These are phyloP conservation scores for Brachymystax lenok DNA, from an alignment of 2,797 vertebrate genomes.

Conservation along the genomic window DNA sequence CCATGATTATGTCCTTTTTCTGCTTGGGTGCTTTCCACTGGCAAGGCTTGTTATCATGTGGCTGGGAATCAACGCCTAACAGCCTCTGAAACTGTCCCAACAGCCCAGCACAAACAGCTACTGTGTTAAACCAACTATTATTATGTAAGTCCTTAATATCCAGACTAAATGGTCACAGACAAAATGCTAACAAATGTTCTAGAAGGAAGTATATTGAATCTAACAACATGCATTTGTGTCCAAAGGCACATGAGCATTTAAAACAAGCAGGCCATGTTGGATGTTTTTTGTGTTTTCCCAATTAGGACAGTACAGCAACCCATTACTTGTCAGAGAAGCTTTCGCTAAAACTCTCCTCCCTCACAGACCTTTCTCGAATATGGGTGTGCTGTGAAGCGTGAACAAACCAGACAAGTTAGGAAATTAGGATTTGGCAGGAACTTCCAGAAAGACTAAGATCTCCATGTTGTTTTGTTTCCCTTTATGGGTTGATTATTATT, in stretches of 20 bases:
- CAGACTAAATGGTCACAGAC: background rate
- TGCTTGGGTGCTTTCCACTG: conserved; percentile 4
- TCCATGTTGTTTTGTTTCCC: background rate
- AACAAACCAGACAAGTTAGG: background rate
- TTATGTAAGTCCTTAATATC: background rate
- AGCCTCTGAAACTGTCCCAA: conserved; percentile 1
- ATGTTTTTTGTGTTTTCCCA: background rate
- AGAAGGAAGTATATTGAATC: background rate
- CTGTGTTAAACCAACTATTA: background rate
- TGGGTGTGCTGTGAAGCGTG: background rate
- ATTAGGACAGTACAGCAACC: too few species aligned
- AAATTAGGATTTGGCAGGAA: background rate
- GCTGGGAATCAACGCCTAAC: conserved; percentile 17
- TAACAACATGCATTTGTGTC: background rate
- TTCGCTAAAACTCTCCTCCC: too few species aligned
- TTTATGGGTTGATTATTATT: background rate
- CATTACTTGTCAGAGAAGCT: too few species aligned
- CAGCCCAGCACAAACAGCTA: conserved; percentile 13
- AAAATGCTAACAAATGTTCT: background rate
- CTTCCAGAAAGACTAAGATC: background rate
- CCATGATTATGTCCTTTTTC: conserved; percentile 15
- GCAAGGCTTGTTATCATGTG: conserved; percentile 26
- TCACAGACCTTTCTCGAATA: background rate
- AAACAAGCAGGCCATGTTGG: background rate
- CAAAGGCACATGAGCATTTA: background rate